Evolutionary conservation across 2,888 invertebrate species (phyloP).

Genomic region (Platycnemis pennipes): DNA sequence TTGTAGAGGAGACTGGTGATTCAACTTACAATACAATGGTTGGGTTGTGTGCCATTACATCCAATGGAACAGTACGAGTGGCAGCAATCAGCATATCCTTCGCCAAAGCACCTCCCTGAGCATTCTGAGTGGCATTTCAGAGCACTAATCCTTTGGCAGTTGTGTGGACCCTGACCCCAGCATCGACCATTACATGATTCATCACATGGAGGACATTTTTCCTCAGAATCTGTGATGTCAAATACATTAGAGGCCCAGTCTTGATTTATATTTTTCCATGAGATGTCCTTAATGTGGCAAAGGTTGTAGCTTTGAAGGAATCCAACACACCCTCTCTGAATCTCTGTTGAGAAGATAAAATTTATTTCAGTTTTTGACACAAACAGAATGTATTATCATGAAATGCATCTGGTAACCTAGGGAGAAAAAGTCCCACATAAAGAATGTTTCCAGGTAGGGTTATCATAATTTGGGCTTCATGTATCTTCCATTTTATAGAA

Average conservation of each 20-base stretch:
- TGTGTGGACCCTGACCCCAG: slow-evolving; percentile 80
- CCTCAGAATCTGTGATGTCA: slow-evolving; percentile 77
- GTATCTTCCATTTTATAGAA: no score
- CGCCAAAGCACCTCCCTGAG: slow-evolving; percentile 80
- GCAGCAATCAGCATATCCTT: slow-evolving; percentile 80
- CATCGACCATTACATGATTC: slow-evolving; percentile 78
- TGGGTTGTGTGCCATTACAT: slow-evolving; percentile 80
- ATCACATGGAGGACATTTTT: slow-evolving; percentile 76
- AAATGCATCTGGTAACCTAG: no score
- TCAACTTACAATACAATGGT: slow-evolving; percentile 80
- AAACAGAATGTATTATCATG: no score
- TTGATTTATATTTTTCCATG: slow-evolving; percentile 79
- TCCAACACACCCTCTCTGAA: slow-evolving; percentile 80
- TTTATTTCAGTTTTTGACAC: slow-evolving; percentile 1
- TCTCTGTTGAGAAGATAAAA: slow-evolving; percentile 77
- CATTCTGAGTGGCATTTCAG: slow-evolving; percentile 80
- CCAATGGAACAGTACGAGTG: slow-evolving; percentile 82
- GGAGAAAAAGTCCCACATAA: no score
- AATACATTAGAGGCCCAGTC: slow-evolving; percentile 77
- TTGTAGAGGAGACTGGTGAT: no score
- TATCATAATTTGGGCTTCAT: no score
- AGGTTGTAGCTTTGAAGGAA: slow-evolving; percentile 80
- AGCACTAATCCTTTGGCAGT: slow-evolving; percentile 80
- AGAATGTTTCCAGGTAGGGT: no score
- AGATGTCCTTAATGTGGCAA: slow-evolving; percentile 80